Evolutionary conservation across 2,888 invertebrate genomes (phyloP), one percentile per base, ranked within the genome.

Genomic region (Lagria hirta): DNA sequence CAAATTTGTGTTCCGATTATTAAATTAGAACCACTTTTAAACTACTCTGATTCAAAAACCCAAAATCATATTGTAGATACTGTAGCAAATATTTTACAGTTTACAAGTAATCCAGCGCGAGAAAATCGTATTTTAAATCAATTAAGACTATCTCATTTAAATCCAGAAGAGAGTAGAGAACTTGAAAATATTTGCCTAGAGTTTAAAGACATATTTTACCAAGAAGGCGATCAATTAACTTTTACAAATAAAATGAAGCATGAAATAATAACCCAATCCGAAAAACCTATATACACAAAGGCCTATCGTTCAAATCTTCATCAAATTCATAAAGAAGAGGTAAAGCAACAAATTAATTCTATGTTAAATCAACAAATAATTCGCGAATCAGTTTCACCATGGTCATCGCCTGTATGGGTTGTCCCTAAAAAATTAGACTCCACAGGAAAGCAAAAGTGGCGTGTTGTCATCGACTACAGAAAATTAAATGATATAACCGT

Each of bases 271-370:
- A n/a, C n/a, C n/a, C n/a, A n/a, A n/a, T n/a, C n/a, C n/a, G n/a
- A n/a, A n/a, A n/a, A n/a, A n/a, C n/a, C n/a, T n/a, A n/a, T n/a
- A n/a, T n/a, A n/a, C n/a, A n/a, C n/a, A n/a, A n/a, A n/a, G n/a
- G n/a, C n/a, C n/a, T n/a, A n/a, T n/a, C n/a, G n/a, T n/a, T n/a
- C 23, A 23, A 11, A 23, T 23, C n/a, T n/a, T 11, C 23, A 23
- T n/a, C n/a, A 60, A 10, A 50, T 58, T 15, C 58, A 66, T 49
- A 47, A 60, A 35, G 13, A 33, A n/a, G 66, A 64, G 43, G 62
- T 68, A n/a, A n/a, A 43, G 5, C 17, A n/a, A 2, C 62, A 65
- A 58, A 52, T 64, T 3, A 20, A 54, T 17, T 46, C 59, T 42
- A 23, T 23, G 23, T 23, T 23, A 23, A n/a, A 4, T n/a, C 4